These are phyloP conservation scores for Trypoxylon attenuatum DNA, from an alignment of 2,888 invertebrate species.

Conservation along the genomic window DNA sequence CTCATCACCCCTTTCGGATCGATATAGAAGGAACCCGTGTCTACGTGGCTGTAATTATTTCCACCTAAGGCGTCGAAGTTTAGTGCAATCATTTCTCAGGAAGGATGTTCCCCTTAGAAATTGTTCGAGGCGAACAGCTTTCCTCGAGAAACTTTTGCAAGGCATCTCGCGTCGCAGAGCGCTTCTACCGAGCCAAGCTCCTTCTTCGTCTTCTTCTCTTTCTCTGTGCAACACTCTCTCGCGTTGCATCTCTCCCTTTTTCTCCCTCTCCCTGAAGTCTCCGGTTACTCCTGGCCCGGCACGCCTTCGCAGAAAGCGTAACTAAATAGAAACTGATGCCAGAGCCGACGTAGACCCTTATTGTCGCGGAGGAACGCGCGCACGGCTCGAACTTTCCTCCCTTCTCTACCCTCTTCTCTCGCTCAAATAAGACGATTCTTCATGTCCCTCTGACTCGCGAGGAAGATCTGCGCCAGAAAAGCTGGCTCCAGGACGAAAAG, in stretches of 20 bases:
- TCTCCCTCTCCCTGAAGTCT: constrained; percentile 7
- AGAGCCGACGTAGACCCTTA: constrained; percentile 60
- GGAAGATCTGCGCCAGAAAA: constrained; percentile 36
- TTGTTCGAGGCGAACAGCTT: constrained; percentile 58
- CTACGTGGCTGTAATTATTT: constrained; percentile 56
- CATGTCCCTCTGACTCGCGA: constrained; percentile 59
- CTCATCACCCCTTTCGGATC: constrained; percentile 39
- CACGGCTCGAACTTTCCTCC: constrained; percentile 60
- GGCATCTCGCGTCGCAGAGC: constrained; percentile 55
- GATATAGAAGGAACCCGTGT: constrained; percentile 42
- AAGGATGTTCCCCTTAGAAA: constrained; percentile 58
- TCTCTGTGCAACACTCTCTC: constrained; percentile 21
- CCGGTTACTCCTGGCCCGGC: constrained; percentile 51
- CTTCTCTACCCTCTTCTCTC: constrained; percentile 49
- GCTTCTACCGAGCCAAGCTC: constrained; percentile 13
- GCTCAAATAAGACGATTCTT: constrained; percentile 69
- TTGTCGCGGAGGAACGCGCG: constrained; percentile 64
- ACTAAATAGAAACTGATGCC: constrained; percentile 69
- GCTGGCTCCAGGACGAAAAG: constrained; percentile 51
- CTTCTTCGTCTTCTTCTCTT: not conserved
- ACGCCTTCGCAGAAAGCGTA: constrained; percentile 59
- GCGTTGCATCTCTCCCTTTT: not conserved
- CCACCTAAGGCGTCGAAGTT: constrained; percentile 56
- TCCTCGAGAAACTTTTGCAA: constrained; percentile 60
- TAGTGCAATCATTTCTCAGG: constrained; percentile 57